Evolutionary conservation across 1,140 invertebrate species (phyloP).

Genomic region (Drosophila mauritiana): DNA sequence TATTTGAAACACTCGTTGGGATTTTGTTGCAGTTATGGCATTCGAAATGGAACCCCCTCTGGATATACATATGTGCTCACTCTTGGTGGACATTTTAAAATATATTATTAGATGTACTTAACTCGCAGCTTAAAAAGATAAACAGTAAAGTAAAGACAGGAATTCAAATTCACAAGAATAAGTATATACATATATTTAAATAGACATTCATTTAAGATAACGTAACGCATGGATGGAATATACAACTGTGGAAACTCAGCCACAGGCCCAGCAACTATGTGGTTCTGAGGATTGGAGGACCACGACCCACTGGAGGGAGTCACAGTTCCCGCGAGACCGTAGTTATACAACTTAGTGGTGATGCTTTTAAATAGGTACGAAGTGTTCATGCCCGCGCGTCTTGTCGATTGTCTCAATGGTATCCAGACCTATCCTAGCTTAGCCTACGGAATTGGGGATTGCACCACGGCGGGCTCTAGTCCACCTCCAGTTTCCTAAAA

Average conservation of each 20-base stretch:
- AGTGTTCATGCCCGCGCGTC: constrained; percentile 57
- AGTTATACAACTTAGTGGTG: constrained; percentile 62
- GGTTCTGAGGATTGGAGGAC: constrained; percentile 4
- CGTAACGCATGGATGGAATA: constrained; percentile 54
- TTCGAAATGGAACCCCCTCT: too few relatives aligned
- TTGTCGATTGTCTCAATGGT: constrained; percentile 76
- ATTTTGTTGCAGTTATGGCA: too few relatives aligned
- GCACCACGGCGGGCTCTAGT: constrained; percentile 86
- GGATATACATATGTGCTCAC: too few relatives aligned
- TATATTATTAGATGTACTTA: too few relatives aligned
- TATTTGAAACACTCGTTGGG: too few relatives aligned
- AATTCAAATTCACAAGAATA: constrained; percentile 44
- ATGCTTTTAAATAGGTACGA: constrained; percentile 56
- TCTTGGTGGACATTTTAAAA: too few relatives aligned
- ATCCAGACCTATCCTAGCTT: constrained; percentile 69
- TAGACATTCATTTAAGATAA: constrained; percentile 63
- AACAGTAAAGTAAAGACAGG: too few relatives aligned
- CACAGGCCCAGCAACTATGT: constrained; percentile 6
- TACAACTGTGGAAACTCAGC: constrained; percentile 38
- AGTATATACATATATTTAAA: constrained; percentile 63
- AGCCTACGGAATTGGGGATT: constrained; percentile 31
- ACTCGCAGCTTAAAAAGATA: too few relatives aligned
- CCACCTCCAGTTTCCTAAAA: constrained; percentile 92
- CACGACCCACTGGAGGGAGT: background rate
- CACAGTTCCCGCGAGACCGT: constrained; percentile 18